These are phyloP conservation scores for Coboldia fuscipes DNA, from an alignment of 1,140 invertebrate species.

Conservation along the genomic window DNA sequence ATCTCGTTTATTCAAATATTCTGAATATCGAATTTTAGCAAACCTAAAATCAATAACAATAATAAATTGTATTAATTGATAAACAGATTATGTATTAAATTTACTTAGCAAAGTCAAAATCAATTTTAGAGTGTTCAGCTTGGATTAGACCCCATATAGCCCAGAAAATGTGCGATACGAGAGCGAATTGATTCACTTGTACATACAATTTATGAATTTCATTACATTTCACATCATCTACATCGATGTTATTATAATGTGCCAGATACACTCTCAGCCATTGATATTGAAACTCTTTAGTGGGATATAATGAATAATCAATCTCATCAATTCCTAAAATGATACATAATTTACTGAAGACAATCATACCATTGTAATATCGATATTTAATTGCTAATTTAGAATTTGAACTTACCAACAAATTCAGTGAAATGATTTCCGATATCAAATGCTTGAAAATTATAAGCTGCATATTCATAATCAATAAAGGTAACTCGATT, in stretches of 20 bases:
- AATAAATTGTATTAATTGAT: no score
- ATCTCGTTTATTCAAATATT: no score
- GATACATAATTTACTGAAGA: conserved; percentile 5
- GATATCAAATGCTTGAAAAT: conserved; percentile 92
- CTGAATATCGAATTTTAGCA: no score
- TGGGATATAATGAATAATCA: conserved; percentile 61
- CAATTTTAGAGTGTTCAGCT: conserved; percentile 69
- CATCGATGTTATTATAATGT: conserved; percentile 27
- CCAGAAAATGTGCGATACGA: conserved; percentile 80
- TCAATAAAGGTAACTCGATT: conserved; percentile 81
- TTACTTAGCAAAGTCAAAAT: conserved; percentile 86
- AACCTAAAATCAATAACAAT: no score
- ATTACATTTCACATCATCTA: conserved; percentile 23
- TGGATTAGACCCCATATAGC: conserved; percentile 83
- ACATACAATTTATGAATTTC: conserved; percentile 48
- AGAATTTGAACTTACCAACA: conserved; percentile 39
- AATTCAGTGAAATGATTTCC: conserved; percentile 97
- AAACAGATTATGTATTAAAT: no score
- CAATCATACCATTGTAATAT: no score
- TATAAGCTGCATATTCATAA: conserved; percentile 88
- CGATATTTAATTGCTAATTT: no score
- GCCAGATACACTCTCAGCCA: conserved; percentile 64
- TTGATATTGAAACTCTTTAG: conserved; percentile 49
- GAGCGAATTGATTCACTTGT: conserved; percentile 58
- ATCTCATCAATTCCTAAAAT: conserved; percentile 44